Evolutionary conservation across 2,888 invertebrate genomes (phyloP).

Genomic region (Leucoma salicis): DNA sequence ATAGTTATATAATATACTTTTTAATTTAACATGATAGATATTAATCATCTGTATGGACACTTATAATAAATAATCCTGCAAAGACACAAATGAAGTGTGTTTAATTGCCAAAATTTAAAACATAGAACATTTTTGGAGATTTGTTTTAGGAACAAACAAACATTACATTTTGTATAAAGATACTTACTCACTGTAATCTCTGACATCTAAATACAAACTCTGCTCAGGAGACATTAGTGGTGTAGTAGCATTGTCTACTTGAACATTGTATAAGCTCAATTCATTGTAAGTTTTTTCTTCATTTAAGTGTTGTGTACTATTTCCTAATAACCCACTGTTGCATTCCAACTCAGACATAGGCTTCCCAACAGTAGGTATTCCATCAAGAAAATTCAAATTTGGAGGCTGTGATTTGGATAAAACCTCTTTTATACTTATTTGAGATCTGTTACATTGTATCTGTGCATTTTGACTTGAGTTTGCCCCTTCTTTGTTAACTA

Average conservation of each 20-base stretch:
- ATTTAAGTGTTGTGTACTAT: conserved; percentile 31
- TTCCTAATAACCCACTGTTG: conserved; percentile 9
- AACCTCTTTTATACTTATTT: conserved; percentile 69
- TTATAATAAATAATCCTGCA: no score
- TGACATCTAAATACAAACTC: conserved; percentile 69
- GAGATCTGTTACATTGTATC: conserved; percentile 69
- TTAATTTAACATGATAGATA: no score
- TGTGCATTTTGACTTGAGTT: conserved; percentile 60
- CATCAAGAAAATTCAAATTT: conserved; percentile 70
- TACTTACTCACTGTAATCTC: conserved; percentile 76
- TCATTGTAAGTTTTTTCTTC: conserved; percentile 73
- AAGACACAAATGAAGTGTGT: no score
- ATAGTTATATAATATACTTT: no score
- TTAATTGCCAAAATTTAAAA: no score
- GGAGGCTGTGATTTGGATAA: conserved; percentile 51
- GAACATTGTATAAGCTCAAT: conserved; percentile 69
- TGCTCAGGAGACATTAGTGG: conserved; percentile 74
- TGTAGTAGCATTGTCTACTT: conserved; percentile 72
- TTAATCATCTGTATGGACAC: no score
- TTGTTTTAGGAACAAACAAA: no score
- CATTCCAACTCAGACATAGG: conserved; percentile 15
- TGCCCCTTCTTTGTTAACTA: conserved; percentile 67
- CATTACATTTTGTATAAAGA: no score
- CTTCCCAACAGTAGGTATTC: conserved; percentile 53
- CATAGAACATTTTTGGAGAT: no score